These are phyloP conservation scores for Bellardia bayeri DNA, from an alignment of 2,888 invertebrate genomes.

Conservation along the genomic window DNA sequence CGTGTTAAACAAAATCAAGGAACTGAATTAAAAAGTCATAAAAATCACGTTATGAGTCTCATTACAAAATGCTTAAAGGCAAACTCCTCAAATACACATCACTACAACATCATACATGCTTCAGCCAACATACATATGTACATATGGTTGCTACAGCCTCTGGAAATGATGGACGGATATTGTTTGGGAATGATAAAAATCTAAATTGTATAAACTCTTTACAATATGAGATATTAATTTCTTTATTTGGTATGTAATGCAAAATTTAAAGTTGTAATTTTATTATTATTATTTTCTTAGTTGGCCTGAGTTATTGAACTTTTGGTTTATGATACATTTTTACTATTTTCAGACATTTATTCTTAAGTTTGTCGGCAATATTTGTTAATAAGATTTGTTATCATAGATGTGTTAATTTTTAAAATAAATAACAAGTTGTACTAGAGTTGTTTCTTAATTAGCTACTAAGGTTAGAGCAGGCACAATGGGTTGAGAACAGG, in stretches of 20 bases:
- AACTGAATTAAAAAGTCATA: slow-evolving; percentile 33
- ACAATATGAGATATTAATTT: not conserved
- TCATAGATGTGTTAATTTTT: slow-evolving; percentile 44
- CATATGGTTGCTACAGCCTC: not conserved
- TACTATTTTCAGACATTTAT: not conserved
- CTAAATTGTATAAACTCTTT: not conserved
- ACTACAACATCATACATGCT: slow-evolving; percentile 3
- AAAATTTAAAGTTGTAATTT: too few species aligned
- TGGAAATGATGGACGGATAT: not conserved
- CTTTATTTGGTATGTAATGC: not conserved
- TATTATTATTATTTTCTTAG: not conserved
- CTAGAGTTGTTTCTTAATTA: not conserved
- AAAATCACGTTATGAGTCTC: slow-evolving; percentile 47
- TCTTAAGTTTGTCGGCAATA: slow-evolving; percentile 27
- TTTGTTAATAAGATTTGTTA: slow-evolving; percentile 28
- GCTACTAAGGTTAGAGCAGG: not conserved
- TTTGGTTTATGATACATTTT: slow-evolving; percentile 20
- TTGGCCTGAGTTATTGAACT: slow-evolving; percentile 24
- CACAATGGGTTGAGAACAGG: not conserved
- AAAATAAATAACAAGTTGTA: not conserved
- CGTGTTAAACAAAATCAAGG: not conserved
- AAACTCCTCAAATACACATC: not conserved
- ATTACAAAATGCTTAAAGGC: slow-evolving; percentile 44
- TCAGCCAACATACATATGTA: not conserved
- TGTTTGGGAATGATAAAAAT: slow-evolving; percentile 17